Conservation (phyloP, 2,113 vertebrate genomes). For the Athene cunicularia region DNA sequence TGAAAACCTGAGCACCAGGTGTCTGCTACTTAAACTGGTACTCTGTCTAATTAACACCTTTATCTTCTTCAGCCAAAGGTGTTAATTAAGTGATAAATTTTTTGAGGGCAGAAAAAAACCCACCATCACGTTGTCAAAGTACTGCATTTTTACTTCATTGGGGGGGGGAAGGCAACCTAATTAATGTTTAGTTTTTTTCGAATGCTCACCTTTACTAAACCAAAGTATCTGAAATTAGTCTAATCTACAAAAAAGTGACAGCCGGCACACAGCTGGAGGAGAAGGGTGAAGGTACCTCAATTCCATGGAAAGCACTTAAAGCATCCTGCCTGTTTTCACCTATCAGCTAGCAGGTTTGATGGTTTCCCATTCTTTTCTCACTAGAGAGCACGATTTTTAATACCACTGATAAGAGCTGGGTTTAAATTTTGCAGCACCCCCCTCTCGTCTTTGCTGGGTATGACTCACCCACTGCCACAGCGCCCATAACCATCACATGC, state of each 20-base stretch:
- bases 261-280: background rate
- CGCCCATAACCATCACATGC: rapidly evolving
- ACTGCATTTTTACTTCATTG: background rate
- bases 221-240: background rate
- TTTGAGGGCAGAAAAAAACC: background rate
- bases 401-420: no score
- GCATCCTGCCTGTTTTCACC: background rate
- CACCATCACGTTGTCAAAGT: background rate
- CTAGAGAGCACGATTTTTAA: background rate
- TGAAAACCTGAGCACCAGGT: background rate
- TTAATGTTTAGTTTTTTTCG: background rate
- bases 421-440: background rate
- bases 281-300: background rate
- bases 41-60: background rate
- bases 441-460: background rate
- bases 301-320: background rate
- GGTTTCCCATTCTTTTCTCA: background rate
- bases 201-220: background rate
- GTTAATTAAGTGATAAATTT: background rate
- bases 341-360: background rate
- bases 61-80: background rate
- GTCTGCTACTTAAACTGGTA: background rate
- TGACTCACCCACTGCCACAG: background rate
- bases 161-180: background rate
- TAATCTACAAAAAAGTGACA: background rate